phyloP scores from a whole-genome alignment of 2,888 invertebrate genomes.

The Muscina levida region DNA sequence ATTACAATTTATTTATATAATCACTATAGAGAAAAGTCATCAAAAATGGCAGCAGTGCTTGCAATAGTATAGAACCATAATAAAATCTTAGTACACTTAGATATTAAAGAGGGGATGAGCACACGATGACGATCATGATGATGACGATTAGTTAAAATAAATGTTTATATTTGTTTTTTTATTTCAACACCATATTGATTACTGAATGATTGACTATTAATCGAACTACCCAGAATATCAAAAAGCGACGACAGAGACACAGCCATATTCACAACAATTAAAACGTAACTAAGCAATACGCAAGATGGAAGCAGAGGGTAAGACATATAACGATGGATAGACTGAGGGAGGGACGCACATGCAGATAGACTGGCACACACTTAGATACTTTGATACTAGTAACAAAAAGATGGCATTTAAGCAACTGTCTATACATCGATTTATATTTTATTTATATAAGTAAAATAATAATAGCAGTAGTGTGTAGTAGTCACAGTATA shows the following conservation, averaged over 20 bases:
- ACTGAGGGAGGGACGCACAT: background rate
- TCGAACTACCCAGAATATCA: background rate
- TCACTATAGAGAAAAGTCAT: background rate
- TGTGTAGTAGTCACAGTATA: too few species aligned
- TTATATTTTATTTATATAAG: too few species aligned
- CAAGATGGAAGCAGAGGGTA: constrained; percentile 31
- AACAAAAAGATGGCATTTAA: background rate
- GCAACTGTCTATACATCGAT: background rate
- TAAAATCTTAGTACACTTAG: too few species aligned
- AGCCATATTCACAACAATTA: background rate
- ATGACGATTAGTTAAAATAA: constrained; percentile 40
- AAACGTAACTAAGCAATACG: background rate
- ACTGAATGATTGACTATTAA: constrained; percentile 6
- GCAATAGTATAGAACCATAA: background rate
- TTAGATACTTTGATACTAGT: too few species aligned
- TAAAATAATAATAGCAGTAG: too few species aligned
- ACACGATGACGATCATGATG: background rate
- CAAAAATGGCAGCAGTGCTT: background rate
- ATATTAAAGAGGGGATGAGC: too few species aligned
- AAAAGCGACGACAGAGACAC: background rate
- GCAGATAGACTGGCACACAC: too few species aligned
- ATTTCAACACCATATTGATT: constrained; percentile 37
- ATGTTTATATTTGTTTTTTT: constrained; percentile 41
- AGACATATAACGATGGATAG: constrained; percentile 2
- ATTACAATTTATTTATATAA: constrained; percentile 7